phyloP scores from a whole-genome alignment of 2,888 invertebrate genomes.

The Cerastis leucographa region DNA sequence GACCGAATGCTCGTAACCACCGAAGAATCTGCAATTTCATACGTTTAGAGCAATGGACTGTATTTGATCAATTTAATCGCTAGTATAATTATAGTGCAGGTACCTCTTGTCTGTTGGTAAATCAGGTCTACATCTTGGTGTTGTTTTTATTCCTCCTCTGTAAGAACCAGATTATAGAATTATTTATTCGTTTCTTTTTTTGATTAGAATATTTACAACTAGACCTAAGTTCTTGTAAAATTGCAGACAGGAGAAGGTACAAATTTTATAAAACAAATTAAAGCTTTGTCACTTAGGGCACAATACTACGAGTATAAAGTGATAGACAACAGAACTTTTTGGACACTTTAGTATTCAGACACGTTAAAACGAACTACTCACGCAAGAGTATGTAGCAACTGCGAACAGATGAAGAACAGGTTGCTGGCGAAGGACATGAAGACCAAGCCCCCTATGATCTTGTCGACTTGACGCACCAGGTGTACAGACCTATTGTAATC shows the following conservation, averaged over 20 bases:
- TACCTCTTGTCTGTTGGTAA: slow-evolving; percentile 60
- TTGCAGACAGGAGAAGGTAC: neutral
- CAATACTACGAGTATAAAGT: too few relatives aligned
- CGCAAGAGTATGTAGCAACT: slow-evolving; percentile 92
- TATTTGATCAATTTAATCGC: neutral
- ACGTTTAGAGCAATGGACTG: neutral
- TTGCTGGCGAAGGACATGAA: slow-evolving; percentile 93
- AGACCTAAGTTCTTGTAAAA: neutral
- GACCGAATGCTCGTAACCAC: slow-evolving; percentile 88
- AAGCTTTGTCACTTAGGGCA: neutral
- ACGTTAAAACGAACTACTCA: slow-evolving; percentile 72
- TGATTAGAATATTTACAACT: too few relatives aligned
- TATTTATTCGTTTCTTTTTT: too few relatives aligned
- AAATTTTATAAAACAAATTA: neutral
- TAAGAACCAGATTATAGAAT: slow-evolving; percentile 19
- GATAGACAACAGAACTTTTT: neutral
- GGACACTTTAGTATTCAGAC: too few relatives aligned
- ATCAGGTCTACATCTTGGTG: slow-evolving; percentile 68
- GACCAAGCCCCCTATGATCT: slow-evolving; percentile 91
- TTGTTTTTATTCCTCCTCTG: slow-evolving; percentile 75
- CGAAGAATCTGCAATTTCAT: slow-evolving; percentile 71
- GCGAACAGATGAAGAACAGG: slow-evolving; percentile 93
- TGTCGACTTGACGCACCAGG: slow-evolving; percentile 90
- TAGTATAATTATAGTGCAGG: neutral
- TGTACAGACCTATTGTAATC: slow-evolving; percentile 91